Evolutionary conservation across 2,888 invertebrate species (phyloP).

Genomic region (Mystacides longicornis): DNA sequence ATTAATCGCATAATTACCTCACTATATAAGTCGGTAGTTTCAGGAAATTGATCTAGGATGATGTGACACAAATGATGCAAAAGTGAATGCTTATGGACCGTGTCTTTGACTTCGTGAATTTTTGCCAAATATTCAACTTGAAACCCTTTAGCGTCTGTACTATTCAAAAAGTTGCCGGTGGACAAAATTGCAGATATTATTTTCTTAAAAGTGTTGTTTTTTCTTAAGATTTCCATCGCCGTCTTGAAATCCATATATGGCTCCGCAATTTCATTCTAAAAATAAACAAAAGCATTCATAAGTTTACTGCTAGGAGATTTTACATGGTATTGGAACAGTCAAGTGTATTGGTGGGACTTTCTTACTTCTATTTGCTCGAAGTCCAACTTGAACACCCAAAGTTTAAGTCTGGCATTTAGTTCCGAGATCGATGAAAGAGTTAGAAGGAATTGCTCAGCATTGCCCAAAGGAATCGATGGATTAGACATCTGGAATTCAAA

Average conservation of each 20-base stretch:
- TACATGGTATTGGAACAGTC: background rate
- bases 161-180: slow-evolving; percentile 95
- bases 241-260: slow-evolving; percentile 98
- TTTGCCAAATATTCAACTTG: slow-evolving; percentile 95
- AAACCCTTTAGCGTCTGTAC: slow-evolving; percentile 89
- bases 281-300: slow-evolving; percentile 18
- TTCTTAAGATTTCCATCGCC: slow-evolving; percentile 85
- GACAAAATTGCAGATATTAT: slow-evolving; percentile 90
- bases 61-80: slow-evolving; percentile 96
- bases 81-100: slow-evolving; percentile 96
- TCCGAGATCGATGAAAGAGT: slow-evolving; percentile 94
- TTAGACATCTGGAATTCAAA: slow-evolving; percentile 68
- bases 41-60: slow-evolving; percentile 93
- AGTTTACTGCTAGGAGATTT: background rate
- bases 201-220: slow-evolving; percentile 89
- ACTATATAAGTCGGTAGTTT: slow-evolving; percentile 93
- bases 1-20: no score
- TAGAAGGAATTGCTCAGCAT: slow-evolving; percentile 97
- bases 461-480: slow-evolving; percentile 85
- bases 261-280: slow-evolving; percentile 90
- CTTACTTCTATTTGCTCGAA: slow-evolving; percentile 93
- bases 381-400: slow-evolving; percentile 99
- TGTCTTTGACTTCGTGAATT: slow-evolving; percentile 98
- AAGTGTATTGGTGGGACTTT: slow-evolving; percentile 15
- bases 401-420: slow-evolving; percentile 81